Evolutionary conservation across 2,113 vertebrate species (phyloP), one percentile per base, ranked within the genome.

Genomic region (Maccullochella peelii): DNA sequence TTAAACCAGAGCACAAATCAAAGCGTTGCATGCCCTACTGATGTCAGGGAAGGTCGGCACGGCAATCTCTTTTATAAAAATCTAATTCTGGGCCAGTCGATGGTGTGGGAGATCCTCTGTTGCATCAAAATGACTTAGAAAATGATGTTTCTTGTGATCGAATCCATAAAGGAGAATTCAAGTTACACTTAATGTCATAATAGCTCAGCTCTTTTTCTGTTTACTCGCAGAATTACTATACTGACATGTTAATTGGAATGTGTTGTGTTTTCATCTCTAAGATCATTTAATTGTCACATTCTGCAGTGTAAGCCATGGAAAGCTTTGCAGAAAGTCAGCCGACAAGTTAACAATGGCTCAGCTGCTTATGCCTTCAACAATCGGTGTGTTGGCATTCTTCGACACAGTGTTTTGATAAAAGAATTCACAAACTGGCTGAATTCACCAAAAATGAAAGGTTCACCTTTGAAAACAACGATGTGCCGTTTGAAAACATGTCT

Each of bases 401-500:
- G 76, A 93, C 84, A 77, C 88, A 78, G 88, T 9, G 86, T 93
- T 93, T 88, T 87, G 72, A 92, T 93, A 79, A 88, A 89, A 90
- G 77, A 76, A 91, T 85, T 89, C 88, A 78, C 88, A 92, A 93
- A 88, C 90, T 38, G 89, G 77, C 90, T 94, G 92, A 94, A 94
- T 94, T 93, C 88, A 86, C 91, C 65, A 57, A 84, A 93, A 88
- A 91, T 83, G 85, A 93, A 92, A 92, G 83, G 87, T 88, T 91
- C 91, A 92, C 90, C 91, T 93, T 90, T 84, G 86, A 93, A 88
- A 93, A 88, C 83, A 88, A 79, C 86, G 79, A 93, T 86, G 85
- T 85, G 88, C 86, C 47, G 77, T 91, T 95, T 93, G 90, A 95
- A 95, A 95, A 93, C 87, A 88, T 89, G 84, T 92, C 89, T 93